Percentiles rank a stretch among this genome's conserved stretches.
These are phyloP conservation scores for Tachystola acroxantha DNA, from an alignment of 2,888 invertebrate species.

Conservation along the genomic window DNA sequence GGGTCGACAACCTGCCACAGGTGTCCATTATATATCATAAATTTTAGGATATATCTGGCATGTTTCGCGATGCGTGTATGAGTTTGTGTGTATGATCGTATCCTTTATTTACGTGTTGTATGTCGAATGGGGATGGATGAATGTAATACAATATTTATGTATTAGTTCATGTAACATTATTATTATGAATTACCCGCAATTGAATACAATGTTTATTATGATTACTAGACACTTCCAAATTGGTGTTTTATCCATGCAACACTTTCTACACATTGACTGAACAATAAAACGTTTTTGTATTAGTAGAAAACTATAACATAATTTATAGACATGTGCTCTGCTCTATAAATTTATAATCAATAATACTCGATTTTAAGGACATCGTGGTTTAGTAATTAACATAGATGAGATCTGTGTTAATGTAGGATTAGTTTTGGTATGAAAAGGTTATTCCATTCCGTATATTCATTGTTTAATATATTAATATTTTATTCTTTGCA, in stretches of 20 bases:
- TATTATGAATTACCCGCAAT: background rate
- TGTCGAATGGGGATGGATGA: background rate
- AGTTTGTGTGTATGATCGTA: background rate
- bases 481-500: too few species aligned
- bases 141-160: background rate
- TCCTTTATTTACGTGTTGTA: too few species aligned
- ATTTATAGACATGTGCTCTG: background rate
- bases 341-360: too few species aligned
- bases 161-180: background rate
- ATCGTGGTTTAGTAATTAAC: background rate
- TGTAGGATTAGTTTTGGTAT: background rate
- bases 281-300: slow-evolving; percentile 2
- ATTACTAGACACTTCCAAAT: background rate
- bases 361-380: too few species aligned
- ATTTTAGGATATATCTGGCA: slow-evolving; percentile 2
- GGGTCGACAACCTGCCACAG: background rate
- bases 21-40: background rate
- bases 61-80: background rate
- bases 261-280: too few species aligned
- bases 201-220: background rate
- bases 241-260: background rate
- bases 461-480: too few species aligned
- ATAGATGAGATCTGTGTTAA: slow-evolving; percentile 1
- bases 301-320: background rate
- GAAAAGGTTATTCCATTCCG: too few species aligned